Percentiles rank a stretch among this genome's conserved stretches.
phyloP scores from a whole-genome alignment of 2,113 vertebrate genomes.

The Mobula birostris region DNA sequence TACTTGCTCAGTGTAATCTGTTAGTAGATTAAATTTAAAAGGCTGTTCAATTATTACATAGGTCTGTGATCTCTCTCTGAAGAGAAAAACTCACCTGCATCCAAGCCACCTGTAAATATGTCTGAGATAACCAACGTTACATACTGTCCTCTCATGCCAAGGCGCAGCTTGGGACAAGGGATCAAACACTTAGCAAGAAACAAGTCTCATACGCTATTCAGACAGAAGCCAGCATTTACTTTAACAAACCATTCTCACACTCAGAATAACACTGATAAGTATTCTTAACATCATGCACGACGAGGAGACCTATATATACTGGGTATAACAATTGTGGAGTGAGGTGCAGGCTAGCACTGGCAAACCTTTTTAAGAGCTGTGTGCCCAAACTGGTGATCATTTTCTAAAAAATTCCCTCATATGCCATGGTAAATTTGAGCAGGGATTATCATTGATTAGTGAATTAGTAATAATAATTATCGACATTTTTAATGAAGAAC shows the following conservation, averaged over 20 bases:
- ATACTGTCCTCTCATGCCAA: neutral
- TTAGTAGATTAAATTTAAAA: neutral
- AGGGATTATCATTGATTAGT: no score
- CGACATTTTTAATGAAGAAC: no score
- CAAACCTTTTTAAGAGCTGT: no score
- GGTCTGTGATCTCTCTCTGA: constrained; percentile 3
- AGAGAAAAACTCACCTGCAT: neutral
- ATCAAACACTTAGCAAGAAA: neutral
- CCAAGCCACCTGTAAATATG: neutral
- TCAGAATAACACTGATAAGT: neutral
- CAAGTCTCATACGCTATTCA: neutral
- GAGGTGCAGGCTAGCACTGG: neutral
- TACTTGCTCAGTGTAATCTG: constrained; percentile 31
- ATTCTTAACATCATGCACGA: neutral
- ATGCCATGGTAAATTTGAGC: no score
- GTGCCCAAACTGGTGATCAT: no score
- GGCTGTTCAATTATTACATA: neutral
- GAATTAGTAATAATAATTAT: no score
- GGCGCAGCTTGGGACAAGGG: neutral
- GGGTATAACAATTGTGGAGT: neutral
- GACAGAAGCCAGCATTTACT: neutral
- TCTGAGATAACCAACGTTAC: neutral
- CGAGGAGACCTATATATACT: neutral
- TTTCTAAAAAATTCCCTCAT: no score
- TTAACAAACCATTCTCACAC: neutral